Evolutionary conservation across 2,113 vertebrate species (phyloP).

Genomic region (Tetrao urogallus): DNA sequence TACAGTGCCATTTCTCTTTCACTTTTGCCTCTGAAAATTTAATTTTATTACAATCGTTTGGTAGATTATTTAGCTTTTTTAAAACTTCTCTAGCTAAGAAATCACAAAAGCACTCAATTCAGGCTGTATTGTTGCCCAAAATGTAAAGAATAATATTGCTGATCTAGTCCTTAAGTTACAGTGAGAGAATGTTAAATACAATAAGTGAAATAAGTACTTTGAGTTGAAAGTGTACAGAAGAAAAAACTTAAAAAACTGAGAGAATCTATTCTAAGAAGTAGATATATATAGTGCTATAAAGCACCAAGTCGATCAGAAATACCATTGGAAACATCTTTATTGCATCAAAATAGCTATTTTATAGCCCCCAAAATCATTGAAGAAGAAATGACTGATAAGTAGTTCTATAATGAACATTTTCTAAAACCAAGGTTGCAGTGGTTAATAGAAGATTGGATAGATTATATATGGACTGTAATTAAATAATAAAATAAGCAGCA

Average conservation of each 20-base stretch:
- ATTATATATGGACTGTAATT: not conserved
- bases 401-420: not conserved
- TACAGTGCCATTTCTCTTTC: not conserved
- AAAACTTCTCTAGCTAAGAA: not conserved
- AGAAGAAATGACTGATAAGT: not conserved
- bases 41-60: not conserved
- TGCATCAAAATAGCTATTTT: not conserved
- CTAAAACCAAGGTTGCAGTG: not conserved
- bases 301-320: not conserved
- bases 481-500: not conserved
- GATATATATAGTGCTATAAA: too few species aligned
- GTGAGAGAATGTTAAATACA: not conserved
- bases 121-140: not conserved
- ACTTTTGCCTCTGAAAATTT: not conserved
- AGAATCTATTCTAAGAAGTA: not conserved
- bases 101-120: not conserved
- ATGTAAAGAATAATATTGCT: not conserved
- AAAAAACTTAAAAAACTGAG: too few species aligned
- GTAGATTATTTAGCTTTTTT: not conserved
- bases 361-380: not conserved
- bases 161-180: not conserved
- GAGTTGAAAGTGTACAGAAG: not conserved
- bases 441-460: not conserved
- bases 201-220: not conserved
- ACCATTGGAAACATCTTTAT: not conserved